Conservation (phyloP, 2,797 vertebrate species). For the Urocyon cinereoargenteus region DNA sequence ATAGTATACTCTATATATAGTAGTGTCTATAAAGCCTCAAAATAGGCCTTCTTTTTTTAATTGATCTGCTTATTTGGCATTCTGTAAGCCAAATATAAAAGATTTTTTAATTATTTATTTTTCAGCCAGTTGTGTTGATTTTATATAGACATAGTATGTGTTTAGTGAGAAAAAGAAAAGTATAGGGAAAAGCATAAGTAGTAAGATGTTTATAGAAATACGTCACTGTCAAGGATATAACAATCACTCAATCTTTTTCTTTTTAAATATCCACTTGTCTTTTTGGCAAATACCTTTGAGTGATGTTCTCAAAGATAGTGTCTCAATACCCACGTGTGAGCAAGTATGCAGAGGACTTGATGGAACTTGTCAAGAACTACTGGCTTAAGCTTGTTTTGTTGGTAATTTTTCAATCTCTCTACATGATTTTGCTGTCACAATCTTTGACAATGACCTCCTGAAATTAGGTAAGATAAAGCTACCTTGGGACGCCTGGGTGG, state of each 20-base stretch:
- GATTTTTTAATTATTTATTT: slow-evolving; percentile 9
- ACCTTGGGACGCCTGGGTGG: neutral
- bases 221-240: neutral
- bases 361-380: neutral
- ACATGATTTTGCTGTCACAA: neutral
- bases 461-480: neutral
- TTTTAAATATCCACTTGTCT: neutral
- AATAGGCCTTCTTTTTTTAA: neutral
- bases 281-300: neutral
- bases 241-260: neutral
- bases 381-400: neutral
- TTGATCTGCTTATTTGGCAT: neutral
- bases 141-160: neutral
- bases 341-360: neutral
- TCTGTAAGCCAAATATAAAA: neutral
- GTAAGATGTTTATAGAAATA: neutral
- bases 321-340: neutral
- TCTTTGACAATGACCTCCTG: neutral
- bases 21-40: neutral
- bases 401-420: neutral
- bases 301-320: neutral
- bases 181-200: neutral
- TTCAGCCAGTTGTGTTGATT: neutral
- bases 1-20: neutral
- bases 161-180: slow-evolving; percentile 2